A percentile compares a stretch with the other conserved stretches of the same genome.
Evolutionary conservation across 2,797 vertebrate species (phyloP).

Genomic region (Diplodus puntazzo): DNA sequence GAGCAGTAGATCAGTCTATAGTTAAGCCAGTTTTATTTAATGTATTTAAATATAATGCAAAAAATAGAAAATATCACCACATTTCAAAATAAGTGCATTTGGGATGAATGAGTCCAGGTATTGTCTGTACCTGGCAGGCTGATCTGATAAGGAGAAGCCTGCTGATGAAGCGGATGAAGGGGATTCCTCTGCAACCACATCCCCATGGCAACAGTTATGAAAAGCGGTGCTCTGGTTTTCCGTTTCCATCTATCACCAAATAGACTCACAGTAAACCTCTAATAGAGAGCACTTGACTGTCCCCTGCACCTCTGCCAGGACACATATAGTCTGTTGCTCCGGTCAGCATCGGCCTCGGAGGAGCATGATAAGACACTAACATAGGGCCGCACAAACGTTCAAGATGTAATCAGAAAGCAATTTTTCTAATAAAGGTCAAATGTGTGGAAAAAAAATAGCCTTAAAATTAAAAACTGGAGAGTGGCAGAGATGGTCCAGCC

Average conservation of each 20-base stretch:
- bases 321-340: slow-evolving; percentile 36
- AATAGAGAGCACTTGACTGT: slow-evolving; percentile 23
- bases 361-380: slow-evolving; percentile 43
- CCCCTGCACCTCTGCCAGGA: slow-evolving; percentile 50
- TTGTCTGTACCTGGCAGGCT: not conserved
- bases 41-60: no score
- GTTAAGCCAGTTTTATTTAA: not conserved
- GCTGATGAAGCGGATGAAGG: slow-evolving; percentile 53
- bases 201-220: slow-evolving; percentile 75
- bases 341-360: slow-evolving; percentile 12
- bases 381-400: not conserved
- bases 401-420: no score
- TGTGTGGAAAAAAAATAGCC: no score
- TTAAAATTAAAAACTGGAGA: no score
- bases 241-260: slow-evolving; percentile 27
- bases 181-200: slow-evolving; percentile 72
- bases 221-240: slow-evolving; percentile 48
- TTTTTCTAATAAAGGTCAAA: no score
- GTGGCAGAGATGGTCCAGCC: no score
- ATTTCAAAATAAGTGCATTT: not conserved
- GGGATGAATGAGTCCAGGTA: not conserved
- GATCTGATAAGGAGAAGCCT: slow-evolving; percentile 43
- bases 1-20: not conserved
- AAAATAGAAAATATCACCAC: not conserved
- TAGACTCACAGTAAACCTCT: slow-evolving; percentile 33